These are phyloP conservation scores for Ceraclea dissimilis DNA, from an alignment of 2,888 invertebrate genomes.

Conservation along the genomic window DNA sequence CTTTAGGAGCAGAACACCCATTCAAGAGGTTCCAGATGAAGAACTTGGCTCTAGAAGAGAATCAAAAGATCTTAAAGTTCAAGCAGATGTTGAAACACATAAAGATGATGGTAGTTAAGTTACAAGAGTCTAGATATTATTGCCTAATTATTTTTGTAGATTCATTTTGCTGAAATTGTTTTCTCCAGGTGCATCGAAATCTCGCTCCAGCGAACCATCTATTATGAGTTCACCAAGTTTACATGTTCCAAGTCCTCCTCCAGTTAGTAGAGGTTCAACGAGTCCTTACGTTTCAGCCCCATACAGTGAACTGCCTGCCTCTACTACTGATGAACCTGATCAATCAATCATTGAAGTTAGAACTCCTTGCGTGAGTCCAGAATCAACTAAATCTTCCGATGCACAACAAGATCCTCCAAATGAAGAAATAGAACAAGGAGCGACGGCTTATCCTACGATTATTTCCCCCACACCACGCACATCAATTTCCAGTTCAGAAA, in stretches of 20 bases:
- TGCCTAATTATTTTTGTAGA: not conserved
- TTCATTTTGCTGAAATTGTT: too few species aligned
- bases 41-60: conserved; percentile 32
- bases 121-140: not conserved
- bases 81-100: conserved; percentile 40
- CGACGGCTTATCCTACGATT: not conserved
- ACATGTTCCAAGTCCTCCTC: conserved; percentile 33
- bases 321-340: conserved; percentile 28
- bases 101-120: conserved; percentile 29
- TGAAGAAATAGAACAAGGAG: conserved; percentile 4
- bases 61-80: conserved; percentile 37
- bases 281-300: conserved; percentile 31
- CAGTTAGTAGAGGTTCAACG: conserved; percentile 30
- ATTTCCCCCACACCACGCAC: conserved; percentile 25
- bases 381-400: conserved; percentile 31
- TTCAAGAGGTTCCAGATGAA: conserved; percentile 50
- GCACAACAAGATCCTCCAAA: not conserved
- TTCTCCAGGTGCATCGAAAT: conserved; percentile 27
- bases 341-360: conserved; percentile 28
- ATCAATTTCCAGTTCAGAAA: conserved; percentile 24
- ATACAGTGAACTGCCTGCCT: conserved; percentile 26
- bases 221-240: conserved; percentile 30
- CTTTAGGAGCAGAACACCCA: conserved; percentile 51
- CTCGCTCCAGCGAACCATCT: conserved; percentile 36
- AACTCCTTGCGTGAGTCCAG: conserved; percentile 35